Evolutionary conservation across 2,888 invertebrate species (phyloP).

Genomic region (Biston stratarius): DNA sequence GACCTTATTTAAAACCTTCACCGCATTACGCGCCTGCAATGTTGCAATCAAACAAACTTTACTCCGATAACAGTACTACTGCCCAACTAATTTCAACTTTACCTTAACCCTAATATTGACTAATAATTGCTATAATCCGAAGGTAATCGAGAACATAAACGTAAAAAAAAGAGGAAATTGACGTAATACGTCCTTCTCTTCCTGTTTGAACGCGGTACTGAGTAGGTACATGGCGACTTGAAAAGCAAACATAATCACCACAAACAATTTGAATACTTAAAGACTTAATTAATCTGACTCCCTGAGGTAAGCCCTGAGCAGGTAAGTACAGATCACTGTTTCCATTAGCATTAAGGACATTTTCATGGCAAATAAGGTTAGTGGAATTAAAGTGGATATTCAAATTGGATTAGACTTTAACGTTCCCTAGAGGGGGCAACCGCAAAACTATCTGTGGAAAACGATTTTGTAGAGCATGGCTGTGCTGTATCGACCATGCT

Average conservation of each 20-base stretch:
- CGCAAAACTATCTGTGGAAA: slow-evolving; percentile 41
- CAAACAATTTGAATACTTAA: slow-evolving; percentile 31
- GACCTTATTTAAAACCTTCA: no score
- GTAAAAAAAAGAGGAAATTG: slow-evolving; percentile 17
- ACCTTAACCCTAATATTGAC: slow-evolving; percentile 21
- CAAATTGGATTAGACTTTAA: slow-evolving; percentile 53
- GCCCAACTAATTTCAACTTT: slow-evolving; percentile 11
- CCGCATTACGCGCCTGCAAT: no score
- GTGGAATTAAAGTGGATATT: slow-evolving; percentile 59
- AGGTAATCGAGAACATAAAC: slow-evolving; percentile 28
- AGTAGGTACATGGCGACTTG: slow-evolving; percentile 7
- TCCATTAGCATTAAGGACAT: slow-evolving; percentile 59
- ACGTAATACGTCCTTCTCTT: slow-evolving; percentile 20
- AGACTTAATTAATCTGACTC: slow-evolving; percentile 53
- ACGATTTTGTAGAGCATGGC: slow-evolving; percentile 43
- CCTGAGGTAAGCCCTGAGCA: slow-evolving; percentile 49
- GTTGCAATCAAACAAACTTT: no score
- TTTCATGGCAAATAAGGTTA: slow-evolving; percentile 57
- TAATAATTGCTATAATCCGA: slow-evolving; percentile 14
- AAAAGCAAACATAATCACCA: slow-evolving; percentile 25
- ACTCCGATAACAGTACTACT: background rate
- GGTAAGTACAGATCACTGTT: slow-evolving; percentile 55
- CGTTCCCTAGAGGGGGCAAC: slow-evolving; percentile 44
- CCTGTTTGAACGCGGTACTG: slow-evolving; percentile 15
- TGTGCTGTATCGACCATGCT: slow-evolving; percentile 44